Base-by-base conservation (phyloP, 2,888 invertebrate genomes). In the Apamea epomidion region DNA sequence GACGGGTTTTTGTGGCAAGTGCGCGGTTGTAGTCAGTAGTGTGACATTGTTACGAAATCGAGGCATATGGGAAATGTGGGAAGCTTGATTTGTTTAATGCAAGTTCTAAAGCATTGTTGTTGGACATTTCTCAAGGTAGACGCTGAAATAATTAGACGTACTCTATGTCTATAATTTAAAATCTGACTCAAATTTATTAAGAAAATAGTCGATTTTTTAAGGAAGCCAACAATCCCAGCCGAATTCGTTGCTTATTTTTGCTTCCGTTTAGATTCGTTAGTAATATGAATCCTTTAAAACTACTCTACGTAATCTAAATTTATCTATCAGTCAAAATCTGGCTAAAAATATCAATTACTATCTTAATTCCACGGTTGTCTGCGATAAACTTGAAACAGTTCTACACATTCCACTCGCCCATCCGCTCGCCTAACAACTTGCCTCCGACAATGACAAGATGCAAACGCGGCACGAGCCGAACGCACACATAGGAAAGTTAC, bases 381-480 rank as follows among this genome's bases (percentile, higher is more conserved):
- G 42, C n/a, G 25, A 32, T 80, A 74, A 78, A 76, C 82, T 82
- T 74, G 76, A 80, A 85, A 86, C 81, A 76, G 74, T 75, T 80
- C 67, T 69, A 70, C 64, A 81, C 87, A 84, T 86, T 89, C 89
- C 90, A 91, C 90, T 90, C 77, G 87, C 88, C 88, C 70, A 70
- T 82, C 80, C 75, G 73, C 89, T 89, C 75, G 87, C 79, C 85
- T 77, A 78, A 84, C 88, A 76, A 83, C 85, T 89, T 62, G 84
- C 85, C 76, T 70, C 77, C 75, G 85, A 85, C 86, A 85, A 85
- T 85, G 84, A 84, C 84, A 82, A 85, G 89, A 90, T 87, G 89
- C 88, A 87, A 94, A 93, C 93, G 92, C 86, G 88, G 92, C 94
- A 92, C 89, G 86, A 89, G 88, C 80, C 90, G 83, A 88, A 88